phyloP scores from a whole-genome alignment of 1,140 invertebrate species.

The Potamilus streckersoni region DNA sequence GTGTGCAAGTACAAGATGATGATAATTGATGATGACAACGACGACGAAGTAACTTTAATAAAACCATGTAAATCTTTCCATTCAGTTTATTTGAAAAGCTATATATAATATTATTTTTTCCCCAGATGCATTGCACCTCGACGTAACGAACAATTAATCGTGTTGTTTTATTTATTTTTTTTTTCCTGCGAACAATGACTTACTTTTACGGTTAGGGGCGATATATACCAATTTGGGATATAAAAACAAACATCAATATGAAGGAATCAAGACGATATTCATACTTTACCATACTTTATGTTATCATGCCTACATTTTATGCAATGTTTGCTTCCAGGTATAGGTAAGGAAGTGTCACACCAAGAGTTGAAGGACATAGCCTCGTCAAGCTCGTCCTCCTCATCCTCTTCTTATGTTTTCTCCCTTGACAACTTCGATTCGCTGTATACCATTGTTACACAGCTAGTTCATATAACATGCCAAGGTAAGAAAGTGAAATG shows the following conservation, averaged over 20 bases:
- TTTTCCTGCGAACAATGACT: neutral
- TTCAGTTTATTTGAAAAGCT: too few species aligned
- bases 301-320: neutral
- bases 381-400: neutral
- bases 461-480: constrained; percentile 1
- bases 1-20: too few species aligned
- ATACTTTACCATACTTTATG: neutral
- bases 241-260: neutral
- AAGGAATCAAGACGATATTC: neutral
- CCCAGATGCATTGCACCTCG: too few species aligned
- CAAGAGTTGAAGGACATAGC: constrained; percentile 15
- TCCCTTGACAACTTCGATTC: constrained; percentile 14
- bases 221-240: neutral
- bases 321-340: constrained; percentile 5
- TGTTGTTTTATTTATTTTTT: too few species aligned
- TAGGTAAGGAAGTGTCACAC: constrained; percentile 12
- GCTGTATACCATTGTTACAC: constrained; percentile 9
- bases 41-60: too few species aligned
- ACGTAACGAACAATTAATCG: too few species aligned
- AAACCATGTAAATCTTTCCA: too few species aligned
- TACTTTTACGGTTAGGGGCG: neutral
- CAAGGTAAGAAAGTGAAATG: neutral
- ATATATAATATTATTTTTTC: too few species aligned
- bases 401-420: neutral
- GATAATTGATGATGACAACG: too few species aligned